phyloP scores from a whole-genome alignment of 2,797 vertebrate genomes.

The Antrozous pallidus region DNA sequence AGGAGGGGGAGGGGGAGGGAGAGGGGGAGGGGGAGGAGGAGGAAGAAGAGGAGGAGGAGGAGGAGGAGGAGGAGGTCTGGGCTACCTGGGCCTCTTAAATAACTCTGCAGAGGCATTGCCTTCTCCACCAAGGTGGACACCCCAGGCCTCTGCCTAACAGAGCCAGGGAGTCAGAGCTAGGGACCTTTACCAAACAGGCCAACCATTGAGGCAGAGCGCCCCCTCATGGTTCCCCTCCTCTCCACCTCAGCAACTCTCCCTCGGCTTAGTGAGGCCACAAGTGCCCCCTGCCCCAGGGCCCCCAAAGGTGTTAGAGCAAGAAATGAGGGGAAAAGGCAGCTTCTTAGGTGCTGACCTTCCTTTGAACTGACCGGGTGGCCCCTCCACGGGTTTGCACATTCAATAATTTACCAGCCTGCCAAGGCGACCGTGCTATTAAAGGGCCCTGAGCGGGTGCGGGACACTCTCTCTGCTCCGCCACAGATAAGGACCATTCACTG shows the following conservation, averaged over 20 bases:
- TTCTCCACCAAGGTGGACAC: not conserved
- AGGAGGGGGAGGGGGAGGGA: too few relatives aligned
- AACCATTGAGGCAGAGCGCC: not conserved
- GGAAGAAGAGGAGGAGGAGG: too few relatives aligned
- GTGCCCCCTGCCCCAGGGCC: not conserved
- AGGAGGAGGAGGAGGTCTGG: too few relatives aligned
- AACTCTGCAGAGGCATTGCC: not conserved
- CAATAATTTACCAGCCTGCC: slow-evolving; percentile 37
- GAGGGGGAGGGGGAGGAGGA: too few relatives aligned
- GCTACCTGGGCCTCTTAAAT: not conserved
- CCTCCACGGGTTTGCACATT: not conserved
- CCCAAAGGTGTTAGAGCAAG: slow-evolving; percentile 52
- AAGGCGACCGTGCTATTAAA: not conserved
- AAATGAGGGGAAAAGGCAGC: slow-evolving; percentile 19
- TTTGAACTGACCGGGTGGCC: not conserved
- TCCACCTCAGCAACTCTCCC: not conserved
- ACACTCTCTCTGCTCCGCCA: not conserved
- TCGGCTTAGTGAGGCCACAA: not conserved
- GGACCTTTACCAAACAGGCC: not conserved
- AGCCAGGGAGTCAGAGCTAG: not conserved
- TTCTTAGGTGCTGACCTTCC: slow-evolving; percentile 4
- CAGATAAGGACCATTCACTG: not conserved
- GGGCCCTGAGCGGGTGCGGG: not conserved
- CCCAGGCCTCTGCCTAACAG: not conserved
- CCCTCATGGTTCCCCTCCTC: not conserved